A percentile compares a stretch with the other conserved stretches of the same genome.
Evolutionary conservation across 2,888 invertebrate genomes (phyloP).

Genomic region (Oligia latruncula): DNA sequence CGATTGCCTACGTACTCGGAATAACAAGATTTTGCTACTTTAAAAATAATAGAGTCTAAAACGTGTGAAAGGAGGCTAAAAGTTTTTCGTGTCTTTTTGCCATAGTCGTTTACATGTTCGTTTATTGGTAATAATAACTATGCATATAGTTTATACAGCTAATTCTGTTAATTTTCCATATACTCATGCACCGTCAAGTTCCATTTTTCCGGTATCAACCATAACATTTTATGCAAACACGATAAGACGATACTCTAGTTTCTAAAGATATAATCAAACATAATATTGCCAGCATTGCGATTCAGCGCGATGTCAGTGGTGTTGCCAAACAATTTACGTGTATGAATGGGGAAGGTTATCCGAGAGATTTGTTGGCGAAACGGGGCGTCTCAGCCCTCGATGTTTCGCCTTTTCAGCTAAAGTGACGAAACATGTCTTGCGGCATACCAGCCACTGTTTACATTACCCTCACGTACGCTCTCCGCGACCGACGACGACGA

Average conservation of each 20-base stretch:
- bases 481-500: slow-evolving; percentile 65
- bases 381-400: slow-evolving; percentile 69
- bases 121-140: no score
- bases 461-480: slow-evolving; percentile 81
- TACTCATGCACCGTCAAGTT: background rate
- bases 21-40: background rate
- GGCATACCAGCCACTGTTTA: slow-evolving; percentile 75
- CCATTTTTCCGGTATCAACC: background rate
- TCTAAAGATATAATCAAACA: slow-evolving; percentile 52
- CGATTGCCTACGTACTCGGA: background rate
- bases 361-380: slow-evolving; percentile 76
- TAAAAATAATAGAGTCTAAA: background rate
- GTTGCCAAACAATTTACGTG: slow-evolving; percentile 73
- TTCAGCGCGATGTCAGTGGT: slow-evolving; percentile 58
- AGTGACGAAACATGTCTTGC: slow-evolving; percentile 86
- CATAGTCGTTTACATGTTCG: background rate
- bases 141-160: background rate
- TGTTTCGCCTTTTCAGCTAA: slow-evolving; percentile 81
- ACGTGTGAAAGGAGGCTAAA: background rate
- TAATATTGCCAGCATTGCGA: slow-evolving; percentile 59
- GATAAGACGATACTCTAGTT: slow-evolving; percentile 28
- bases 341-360: slow-evolving; percentile 74
- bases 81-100: background rate
- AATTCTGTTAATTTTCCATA: background rate
- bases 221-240: background rate